phyloP scores from a whole-genome alignment of 2,113 vertebrate genomes.

The Microcebus lehilahytsara region DNA sequence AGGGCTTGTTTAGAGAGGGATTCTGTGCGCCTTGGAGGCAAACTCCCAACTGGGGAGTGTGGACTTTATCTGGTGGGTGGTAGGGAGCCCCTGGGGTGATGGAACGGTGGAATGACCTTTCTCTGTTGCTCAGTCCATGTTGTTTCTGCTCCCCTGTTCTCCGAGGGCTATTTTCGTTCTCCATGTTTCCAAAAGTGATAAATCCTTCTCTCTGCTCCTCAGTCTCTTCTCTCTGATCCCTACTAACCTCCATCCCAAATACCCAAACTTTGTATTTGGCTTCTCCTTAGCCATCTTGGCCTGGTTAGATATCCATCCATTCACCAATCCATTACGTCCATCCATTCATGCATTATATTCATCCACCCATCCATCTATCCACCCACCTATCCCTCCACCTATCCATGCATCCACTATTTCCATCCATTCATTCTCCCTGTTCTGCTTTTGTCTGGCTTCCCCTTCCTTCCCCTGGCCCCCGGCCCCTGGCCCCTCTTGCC shows the following conservation, averaged over 20 bases:
- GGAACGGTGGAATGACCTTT: not conserved
- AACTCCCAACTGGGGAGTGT: not conserved
- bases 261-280: not conserved
- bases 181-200: not conserved
- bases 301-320: too few relatives aligned
- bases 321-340: too few relatives aligned
- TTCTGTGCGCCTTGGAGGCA: not conserved
- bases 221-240: not conserved
- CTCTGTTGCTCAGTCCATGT: not conserved
- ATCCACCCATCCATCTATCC: too few relatives aligned
- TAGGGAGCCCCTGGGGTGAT: not conserved
- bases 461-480: not conserved
- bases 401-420: too few relatives aligned
- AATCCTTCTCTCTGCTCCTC: not conserved
- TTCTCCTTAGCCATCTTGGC: not conserved
- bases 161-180: not conserved
- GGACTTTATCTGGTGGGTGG: not conserved
- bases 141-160: not conserved
- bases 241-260: not conserved
- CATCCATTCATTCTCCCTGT: not conserved
- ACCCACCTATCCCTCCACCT: too few relatives aligned
- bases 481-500: not conserved
- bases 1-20: not conserved
- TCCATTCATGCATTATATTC: too few relatives aligned
- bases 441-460: not conserved